Evolutionary conservation across 2,113 vertebrate genomes (phyloP), one percentile per base, ranked within the genome.

Genomic region (Taurulus bubalis): DNA sequence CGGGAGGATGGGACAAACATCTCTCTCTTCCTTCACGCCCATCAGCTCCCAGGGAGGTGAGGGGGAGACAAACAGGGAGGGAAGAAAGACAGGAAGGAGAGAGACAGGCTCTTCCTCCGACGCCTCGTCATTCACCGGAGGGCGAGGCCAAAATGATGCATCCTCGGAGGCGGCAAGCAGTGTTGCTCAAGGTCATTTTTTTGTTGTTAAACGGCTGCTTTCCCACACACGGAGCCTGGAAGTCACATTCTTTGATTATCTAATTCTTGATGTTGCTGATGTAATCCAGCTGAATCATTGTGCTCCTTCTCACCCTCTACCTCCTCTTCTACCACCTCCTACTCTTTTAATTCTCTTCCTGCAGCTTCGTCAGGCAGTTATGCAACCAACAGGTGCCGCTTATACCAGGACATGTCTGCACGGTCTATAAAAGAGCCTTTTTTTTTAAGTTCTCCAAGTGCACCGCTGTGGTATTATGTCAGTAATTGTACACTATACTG

Each of bases 361-460:
- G n/a, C 8, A 8, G 55, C 63, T 66, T 68, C 55, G 20, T 64
- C 71, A 75, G 60, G 79, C 71, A 42, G 79, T 90, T 89, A 86
- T 76, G 70, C 79, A 89, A 93, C 83, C 68, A 82, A 80, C 77
- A 63, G 79, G 80, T 71, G 76, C 78, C 53, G 71, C 67, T 34
- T 45, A 40, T 38, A 66, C 22, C 26, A 36, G 60, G 9, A 53
- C 51, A 62, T 30, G 49, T 67, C 56, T n/a, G 12, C 16, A 16
- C 36, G 15, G 68, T 20, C 58, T 0, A 10, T 0, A 9, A 1
- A 38, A 47, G 10, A 75, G 67, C 22, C 8, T 38, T 12, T 69
- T 24, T 4, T 18, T 40, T 40, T 47, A 49, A 9, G 16, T 36
- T 26, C 12, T 59, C 12, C 22, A 7, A 72, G 28, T 42, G 47